Evolutionary conservation across 2,113 vertebrate species (phyloP).

Genomic region (Loxodonta africana): DNA sequence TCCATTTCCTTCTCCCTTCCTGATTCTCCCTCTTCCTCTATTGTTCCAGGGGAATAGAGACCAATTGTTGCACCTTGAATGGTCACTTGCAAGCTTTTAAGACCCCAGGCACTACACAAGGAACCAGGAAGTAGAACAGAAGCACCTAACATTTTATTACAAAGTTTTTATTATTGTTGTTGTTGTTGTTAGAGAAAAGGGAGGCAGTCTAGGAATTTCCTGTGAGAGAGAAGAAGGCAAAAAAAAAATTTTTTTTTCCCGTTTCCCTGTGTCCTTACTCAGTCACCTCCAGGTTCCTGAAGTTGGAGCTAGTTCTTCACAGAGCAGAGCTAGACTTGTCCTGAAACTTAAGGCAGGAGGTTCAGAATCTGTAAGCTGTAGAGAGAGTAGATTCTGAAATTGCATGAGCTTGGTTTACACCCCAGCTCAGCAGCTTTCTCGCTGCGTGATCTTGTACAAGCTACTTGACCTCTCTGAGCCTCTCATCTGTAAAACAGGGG

Average conservation of each 20-base stretch:
- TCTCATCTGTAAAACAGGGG: not conserved
- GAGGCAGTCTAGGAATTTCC: not conserved
- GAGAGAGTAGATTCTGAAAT: not conserved
- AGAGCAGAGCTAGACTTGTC: not conserved
- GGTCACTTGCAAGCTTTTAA: too few species aligned
- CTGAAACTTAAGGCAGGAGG: not conserved
- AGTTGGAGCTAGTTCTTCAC: not conserved
- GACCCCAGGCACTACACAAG: too few species aligned
- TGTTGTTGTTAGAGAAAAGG: not conserved
- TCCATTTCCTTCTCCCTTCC: too few species aligned
- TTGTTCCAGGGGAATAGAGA: too few species aligned
- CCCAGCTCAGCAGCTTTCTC: not conserved
- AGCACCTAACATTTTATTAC: too few species aligned
- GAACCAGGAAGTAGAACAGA: too few species aligned
- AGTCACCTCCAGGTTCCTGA: not conserved
- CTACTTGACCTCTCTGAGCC: too few species aligned
- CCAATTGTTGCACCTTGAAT: too few species aligned
- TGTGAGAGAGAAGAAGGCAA: not conserved
- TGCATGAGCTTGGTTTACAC: not conserved
- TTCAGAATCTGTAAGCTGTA: not conserved
- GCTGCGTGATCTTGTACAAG: too few species aligned
- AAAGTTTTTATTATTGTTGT: too few species aligned
- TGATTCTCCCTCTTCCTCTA: too few species aligned
- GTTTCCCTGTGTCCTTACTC: not conserved
- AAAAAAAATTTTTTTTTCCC: not conserved